These are phyloP conservation scores for Typhlomys cinereus DNA, from an alignment of 2,113 vertebrate species.

Conservation along the genomic window DNA sequence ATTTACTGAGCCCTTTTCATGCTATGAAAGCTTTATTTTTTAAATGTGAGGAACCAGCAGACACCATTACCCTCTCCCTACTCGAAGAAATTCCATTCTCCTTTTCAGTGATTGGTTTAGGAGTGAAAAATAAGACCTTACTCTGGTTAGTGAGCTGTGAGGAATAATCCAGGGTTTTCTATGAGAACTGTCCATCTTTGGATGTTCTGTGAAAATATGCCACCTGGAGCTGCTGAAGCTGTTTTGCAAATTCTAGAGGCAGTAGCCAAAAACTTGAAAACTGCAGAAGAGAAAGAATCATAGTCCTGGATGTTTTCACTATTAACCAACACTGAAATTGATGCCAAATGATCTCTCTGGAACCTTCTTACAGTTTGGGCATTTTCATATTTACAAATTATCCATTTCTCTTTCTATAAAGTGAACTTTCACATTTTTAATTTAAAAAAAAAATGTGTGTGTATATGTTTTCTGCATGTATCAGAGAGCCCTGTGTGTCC, in stretches of 20 bases:
- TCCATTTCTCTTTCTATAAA: not conserved
- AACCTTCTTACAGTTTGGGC: not conserved
- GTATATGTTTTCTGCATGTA: no score
- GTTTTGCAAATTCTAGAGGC: not conserved
- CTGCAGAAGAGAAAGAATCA: not conserved
- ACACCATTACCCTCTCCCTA: not conserved
- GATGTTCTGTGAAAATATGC: not conserved
- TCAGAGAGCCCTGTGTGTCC: no score
- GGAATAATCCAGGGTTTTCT: not conserved
- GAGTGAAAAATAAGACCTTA: not conserved
- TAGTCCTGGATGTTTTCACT: not conserved
- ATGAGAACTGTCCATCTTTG: not conserved
- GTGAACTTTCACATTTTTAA: no score
- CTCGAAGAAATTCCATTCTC: not conserved
- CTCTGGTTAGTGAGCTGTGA: not conserved
- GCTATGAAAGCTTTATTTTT: slow-evolving; percentile 30
- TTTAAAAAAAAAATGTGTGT: no score
- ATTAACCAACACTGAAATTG: not conserved
- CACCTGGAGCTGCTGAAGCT: not conserved
- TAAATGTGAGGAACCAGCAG: not conserved
- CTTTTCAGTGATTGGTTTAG: not conserved
- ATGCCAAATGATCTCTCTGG: not conserved
- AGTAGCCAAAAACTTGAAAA: not conserved
- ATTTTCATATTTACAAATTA: not conserved
- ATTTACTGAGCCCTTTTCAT: slow-evolving; percentile 39